Evolutionary conservation across 2,888 invertebrate species (phyloP), one percentile per base, ranked within the genome.

Genomic region (Myopa testacea): DNA sequence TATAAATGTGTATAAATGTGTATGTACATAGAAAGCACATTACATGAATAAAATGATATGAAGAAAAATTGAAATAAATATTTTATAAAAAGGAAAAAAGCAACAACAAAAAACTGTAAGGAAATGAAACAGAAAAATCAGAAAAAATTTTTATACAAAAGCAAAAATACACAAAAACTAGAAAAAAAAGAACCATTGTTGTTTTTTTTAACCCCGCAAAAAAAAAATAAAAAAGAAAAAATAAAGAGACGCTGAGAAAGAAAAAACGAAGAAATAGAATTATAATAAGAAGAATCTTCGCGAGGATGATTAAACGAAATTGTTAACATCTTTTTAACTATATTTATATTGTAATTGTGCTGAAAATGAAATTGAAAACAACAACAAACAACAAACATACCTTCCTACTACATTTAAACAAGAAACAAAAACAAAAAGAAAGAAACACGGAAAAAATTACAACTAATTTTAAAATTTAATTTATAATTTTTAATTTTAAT

Each of bases 121-220:
- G 62, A 3, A 58, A 4, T 45, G 16, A n/a, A 38, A 19, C 7
- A 73, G 3, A 52, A 78, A 72, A 10, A 34, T 16, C 45, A 68
- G 37, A 63, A 71, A 38, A 65, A 77, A 69, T 60, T 67, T 26
- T 2, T 45, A 78, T 26, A 73, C 76, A 70, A 74, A 58, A 52
- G 40, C 19, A 40, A 50, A 52, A 3, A 62, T 26, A 26, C 26
- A 26, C 26, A 26, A 26, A 26, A 26, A 26, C 26, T 26, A 26
- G 26, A 26, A 26, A 26, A 26, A 26, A 26, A 26, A 26, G 26
- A 26, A 26, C 26, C 26, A 26, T 26, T 26, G 26, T 26, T 26
- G 26, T 26, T 26, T 26, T 26, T 26, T 26, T 26, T 26, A 26
- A 26, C 26, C 26, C 26, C 26, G 26, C 2, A 26, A 26, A 26